Percentiles rank a stretch among this genome's conserved stretches.
Evolutionary conservation across 2,888 invertebrate species (phyloP).

Genomic region (Ctenicera cuprea): DNA sequence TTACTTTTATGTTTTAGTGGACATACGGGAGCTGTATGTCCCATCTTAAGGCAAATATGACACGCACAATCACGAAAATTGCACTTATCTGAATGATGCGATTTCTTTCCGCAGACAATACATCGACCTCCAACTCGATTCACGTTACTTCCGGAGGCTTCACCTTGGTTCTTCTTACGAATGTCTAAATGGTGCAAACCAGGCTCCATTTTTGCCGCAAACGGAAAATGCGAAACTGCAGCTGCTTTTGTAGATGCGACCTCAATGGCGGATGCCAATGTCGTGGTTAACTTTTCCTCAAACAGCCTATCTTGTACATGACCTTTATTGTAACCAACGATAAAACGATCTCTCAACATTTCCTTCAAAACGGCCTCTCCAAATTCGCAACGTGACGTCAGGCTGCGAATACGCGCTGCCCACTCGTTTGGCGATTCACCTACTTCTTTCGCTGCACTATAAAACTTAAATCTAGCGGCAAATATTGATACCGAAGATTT

Average conservation of each 20-base stretch:
- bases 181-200: no score
- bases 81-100: not conserved
- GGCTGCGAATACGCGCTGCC: no score
- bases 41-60: not conserved
- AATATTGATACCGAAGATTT: not conserved
- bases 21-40: not conserved
- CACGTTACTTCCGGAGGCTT: no score
- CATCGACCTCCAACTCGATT: no score
- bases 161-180: not conserved
- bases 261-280: not conserved
- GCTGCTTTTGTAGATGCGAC: conserved; percentile 1
- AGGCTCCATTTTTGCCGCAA: no score
- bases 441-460: not conserved
- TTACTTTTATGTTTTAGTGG: not conserved
- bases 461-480: not conserved
- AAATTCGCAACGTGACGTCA: not conserved
- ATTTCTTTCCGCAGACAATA: not conserved
- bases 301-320: not conserved
- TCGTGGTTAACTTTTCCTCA: not conserved
- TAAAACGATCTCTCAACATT: not conserved
- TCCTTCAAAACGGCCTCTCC: not conserved
- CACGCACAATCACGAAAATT: not conserved
- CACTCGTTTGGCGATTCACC: not conserved
- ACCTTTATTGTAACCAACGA: conserved; percentile 2
- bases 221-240: no score